phyloP scores from a whole-genome alignment of 64 coral and sea anemone genomes.

The Actinia equina region DNA sequence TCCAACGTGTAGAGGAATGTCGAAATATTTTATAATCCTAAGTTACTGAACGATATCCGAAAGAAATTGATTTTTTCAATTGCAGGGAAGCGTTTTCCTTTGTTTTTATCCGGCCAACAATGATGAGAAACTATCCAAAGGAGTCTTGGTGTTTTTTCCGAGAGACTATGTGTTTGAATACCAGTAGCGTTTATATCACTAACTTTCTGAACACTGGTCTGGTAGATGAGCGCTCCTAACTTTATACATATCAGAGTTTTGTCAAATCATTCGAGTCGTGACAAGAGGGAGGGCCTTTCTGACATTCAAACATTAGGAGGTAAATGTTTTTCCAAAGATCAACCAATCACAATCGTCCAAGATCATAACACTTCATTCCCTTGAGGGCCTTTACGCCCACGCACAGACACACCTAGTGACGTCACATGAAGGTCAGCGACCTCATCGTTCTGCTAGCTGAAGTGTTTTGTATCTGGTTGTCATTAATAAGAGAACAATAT shows the following conservation, averaged over 20 bases:
- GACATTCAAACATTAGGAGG: constrained; percentile 88
- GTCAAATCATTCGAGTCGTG: constrained; percentile 43
- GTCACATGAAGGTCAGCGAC: constrained; percentile 75
- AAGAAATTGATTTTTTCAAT: neutral
- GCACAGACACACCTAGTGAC: constrained; percentile 85
- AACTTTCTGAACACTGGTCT: constrained; percentile 1
- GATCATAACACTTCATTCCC: constrained; percentile 81
- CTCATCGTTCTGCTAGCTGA: constrained; percentile 35
- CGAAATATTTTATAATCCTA: neutral
- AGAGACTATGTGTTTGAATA: neutral
- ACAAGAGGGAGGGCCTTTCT: constrained; percentile 68
- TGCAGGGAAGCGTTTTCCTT: neutral
- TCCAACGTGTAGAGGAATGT: constrained; percentile 7
- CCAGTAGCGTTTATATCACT: neutral
- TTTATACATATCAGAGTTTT: constrained; percentile 51
- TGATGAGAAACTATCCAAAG: neutral
- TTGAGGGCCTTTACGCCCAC: constrained; percentile 76
- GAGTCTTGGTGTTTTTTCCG: neutral
- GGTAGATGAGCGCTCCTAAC: neutral
- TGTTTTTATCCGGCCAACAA: constrained; percentile 22
- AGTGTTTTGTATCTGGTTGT: constrained; percentile 17
- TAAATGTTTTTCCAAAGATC: constrained; percentile 54
- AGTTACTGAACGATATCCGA: neutral
- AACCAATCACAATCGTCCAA: constrained; percentile 57
- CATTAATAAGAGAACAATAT: constrained; percentile 49